Percentiles rank a stretch among this genome's conserved stretches.
These are phyloP conservation scores for Benthosema pterotum DNA, from an alignment of 2,797 vertebrate genomes.

Conservation along the genomic window DNA sequence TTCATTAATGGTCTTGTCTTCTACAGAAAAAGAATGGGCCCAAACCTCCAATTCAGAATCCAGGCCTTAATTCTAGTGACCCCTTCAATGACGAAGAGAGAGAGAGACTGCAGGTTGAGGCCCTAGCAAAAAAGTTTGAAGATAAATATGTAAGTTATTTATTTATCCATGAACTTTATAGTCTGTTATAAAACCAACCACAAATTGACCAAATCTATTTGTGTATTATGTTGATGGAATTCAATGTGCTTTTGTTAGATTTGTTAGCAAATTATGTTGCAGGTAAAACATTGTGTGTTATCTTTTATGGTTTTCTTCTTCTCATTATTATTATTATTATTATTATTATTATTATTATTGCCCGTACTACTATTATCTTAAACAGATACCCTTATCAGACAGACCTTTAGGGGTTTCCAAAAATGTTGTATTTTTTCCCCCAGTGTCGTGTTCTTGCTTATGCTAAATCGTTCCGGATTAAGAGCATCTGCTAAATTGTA, in stretches of 20 bases:
- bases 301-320: no score
- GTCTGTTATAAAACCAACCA: background rate
- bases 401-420: background rate
- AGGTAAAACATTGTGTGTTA: background rate
- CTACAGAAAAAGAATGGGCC: no score
- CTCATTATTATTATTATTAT: background rate
- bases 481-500: background rate
- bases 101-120: slow-evolving; percentile 88
- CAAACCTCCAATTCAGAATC: slow-evolving; percentile 15
- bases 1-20: no score
- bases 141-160: slow-evolving; percentile 93
- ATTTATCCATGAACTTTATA: background rate
- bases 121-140: slow-evolving; percentile 94
- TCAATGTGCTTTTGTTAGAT: background rate
- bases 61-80: slow-evolving; percentile 70
- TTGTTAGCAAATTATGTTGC: background rate
- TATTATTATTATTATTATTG: slow-evolving; percentile 1
- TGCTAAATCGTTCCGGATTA: no score
- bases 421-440: no score
- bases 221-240: background rate
- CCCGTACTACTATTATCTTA: no score
- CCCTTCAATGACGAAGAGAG: slow-evolving; percentile 87
- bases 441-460: background rate
- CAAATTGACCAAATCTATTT: no score
- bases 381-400: background rate